Percentiles rank a stretch among this genome's conserved stretches.
These are phyloP conservation scores for Drosophila greeni DNA, from an alignment of 2,888 invertebrate genomes.

Conservation along the genomic window DNA sequence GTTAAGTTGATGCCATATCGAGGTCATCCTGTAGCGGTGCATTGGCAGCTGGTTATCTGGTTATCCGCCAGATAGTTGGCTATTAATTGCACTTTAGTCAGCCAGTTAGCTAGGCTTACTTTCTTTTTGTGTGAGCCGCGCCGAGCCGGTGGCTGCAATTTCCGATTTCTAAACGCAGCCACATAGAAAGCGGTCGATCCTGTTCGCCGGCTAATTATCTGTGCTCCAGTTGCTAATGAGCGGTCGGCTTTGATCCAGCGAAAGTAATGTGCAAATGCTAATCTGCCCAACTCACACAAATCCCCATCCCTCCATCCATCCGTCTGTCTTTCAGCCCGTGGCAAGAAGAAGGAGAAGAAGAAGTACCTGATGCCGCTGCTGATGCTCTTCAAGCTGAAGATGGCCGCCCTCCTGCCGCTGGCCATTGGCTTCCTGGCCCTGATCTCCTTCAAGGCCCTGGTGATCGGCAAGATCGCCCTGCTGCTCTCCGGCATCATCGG, in stretches of 20 bases:
- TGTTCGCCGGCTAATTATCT: slow-evolving; percentile 60
- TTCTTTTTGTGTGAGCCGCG: slow-evolving; percentile 59
- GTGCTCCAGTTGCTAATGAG: slow-evolving; percentile 70
- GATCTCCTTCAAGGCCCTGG: slow-evolving; percentile 89
- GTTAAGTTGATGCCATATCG: slow-evolving; percentile 59
- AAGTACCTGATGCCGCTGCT: slow-evolving; percentile 87
- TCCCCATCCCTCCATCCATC: slow-evolving; percentile 37
- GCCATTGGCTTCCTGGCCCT: slow-evolving; percentile 88
- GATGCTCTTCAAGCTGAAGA: slow-evolving; percentile 88
- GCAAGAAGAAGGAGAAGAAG: slow-evolving; percentile 88
- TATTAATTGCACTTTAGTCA: slow-evolving; percentile 68
- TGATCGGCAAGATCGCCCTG: slow-evolving; percentile 90
- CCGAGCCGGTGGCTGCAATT: slow-evolving; percentile 32
- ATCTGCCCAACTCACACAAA: slow-evolving; percentile 8
- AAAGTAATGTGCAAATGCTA: slow-evolving; percentile 61
- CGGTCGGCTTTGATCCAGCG: slow-evolving; percentile 56
- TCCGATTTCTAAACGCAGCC: slow-evolving; percentile 55
- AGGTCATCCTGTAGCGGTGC: slow-evolving; percentile 70
- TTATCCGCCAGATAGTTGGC: slow-evolving; percentile 33
- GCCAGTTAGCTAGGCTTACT: slow-evolving; percentile 63
- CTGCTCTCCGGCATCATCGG: slow-evolving; percentile 87
- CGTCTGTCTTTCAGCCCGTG: slow-evolving; percentile 82
- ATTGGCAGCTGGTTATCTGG: slow-evolving; percentile 56
- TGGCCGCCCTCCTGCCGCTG: slow-evolving; percentile 87
- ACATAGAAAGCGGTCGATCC: slow-evolving; percentile 71